Percentiles rank a stretch among this genome's conserved stretches.
Evolutionary conservation across 2,113 vertebrate genomes (phyloP).

Genomic region (Sula dactylatra): DNA sequence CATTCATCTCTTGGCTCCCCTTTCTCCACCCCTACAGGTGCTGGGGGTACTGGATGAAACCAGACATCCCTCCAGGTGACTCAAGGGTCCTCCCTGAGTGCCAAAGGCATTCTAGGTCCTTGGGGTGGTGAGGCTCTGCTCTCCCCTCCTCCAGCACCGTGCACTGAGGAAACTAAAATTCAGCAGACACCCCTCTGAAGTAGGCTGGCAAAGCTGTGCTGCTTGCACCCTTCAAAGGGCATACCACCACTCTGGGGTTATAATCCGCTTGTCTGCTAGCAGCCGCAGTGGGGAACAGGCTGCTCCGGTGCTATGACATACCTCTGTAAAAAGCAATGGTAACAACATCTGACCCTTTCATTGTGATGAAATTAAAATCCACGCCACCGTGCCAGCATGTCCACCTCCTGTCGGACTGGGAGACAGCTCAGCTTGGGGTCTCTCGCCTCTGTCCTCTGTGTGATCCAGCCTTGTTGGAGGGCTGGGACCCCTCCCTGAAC

Average conservation of each 20-base stretch:
- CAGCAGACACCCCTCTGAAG: background rate
- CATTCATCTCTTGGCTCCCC: background rate
- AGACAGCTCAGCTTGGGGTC: rapidly evolving
- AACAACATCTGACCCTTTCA: background rate
- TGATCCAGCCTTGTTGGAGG: background rate
- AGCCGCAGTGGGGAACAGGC: background rate
- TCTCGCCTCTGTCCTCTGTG: background rate
- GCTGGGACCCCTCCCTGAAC: background rate
- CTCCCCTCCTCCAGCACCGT: background rate
- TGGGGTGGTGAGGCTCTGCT: background rate
- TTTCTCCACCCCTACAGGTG: background rate
- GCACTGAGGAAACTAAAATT: background rate
- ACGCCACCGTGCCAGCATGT: background rate
- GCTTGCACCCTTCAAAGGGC: background rate
- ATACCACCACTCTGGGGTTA: background rate
- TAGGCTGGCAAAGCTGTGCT: background rate
- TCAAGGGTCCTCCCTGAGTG: background rate
- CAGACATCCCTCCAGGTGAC: background rate
- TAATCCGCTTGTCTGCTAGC: background rate
- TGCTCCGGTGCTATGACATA: background rate
- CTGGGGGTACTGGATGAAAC: background rate
- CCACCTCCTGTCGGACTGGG: background rate
- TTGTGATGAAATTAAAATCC: background rate
- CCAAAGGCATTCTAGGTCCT: background rate
- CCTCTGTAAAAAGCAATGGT: background rate